Conservation (phyloP, 2,113 vertebrate species). For the Oncorhynchus masou region DNA sequence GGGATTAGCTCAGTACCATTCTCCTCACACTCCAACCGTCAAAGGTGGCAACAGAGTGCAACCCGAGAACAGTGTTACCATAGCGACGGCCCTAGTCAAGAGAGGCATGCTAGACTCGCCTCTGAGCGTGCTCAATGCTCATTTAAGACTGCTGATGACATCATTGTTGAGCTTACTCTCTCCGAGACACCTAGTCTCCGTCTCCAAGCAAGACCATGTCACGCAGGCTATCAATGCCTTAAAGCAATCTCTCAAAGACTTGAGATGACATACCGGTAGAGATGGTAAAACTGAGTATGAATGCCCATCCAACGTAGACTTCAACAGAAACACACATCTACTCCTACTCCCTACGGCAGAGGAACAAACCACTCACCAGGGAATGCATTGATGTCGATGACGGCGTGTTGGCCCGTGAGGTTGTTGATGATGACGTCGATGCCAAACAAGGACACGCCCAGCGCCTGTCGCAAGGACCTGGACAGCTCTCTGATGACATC, state of each 20-base stretch:
- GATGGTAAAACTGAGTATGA: no score
- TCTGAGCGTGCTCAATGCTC: background rate
- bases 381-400: slow-evolving; percentile 98
- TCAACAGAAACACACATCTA: no score
- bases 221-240: background rate
- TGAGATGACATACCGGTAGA: no score
- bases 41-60: background rate
- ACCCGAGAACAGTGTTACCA: slow-evolving; percentile 21
- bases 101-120: background rate
- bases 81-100: background rate
- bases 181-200: background rate
- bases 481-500: slow-evolving; percentile 93
- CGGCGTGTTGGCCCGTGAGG: slow-evolving; percentile 92
- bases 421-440: slow-evolving; percentile 99
- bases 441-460: slow-evolving; percentile 93
- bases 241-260: no score
- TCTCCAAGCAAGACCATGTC: background rate
- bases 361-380: slow-evolving; percentile 76
- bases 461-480: slow-evolving; percentile 82
- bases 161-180: background rate
- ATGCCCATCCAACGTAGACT: no score
- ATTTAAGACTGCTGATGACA: background rate
- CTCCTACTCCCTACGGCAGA: background rate
- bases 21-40: background rate
- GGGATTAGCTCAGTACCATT: background rate